Base-by-base conservation (phyloP, 1,140 invertebrate species). In the Nasonia longicornis region DNA sequence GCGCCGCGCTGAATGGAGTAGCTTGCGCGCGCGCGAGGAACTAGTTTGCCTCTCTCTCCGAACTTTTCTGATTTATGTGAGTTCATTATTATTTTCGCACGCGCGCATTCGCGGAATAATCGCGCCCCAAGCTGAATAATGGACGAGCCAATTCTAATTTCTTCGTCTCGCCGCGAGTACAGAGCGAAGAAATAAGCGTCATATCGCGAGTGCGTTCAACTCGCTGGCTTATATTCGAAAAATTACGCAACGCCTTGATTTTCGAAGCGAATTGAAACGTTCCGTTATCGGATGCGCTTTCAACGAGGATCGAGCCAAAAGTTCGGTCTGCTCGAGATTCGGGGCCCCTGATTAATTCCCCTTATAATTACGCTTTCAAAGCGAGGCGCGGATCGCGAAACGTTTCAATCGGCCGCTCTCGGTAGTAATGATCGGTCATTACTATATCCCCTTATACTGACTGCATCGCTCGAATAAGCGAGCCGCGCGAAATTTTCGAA, bases 41-140 rank as follows among this genome's bases (percentile, higher is more conserved):
- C 88, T 88, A 89, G 87, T 89, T 89, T 83, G 80, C 83, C 84
- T 42, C 10, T 7, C 38, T 42, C 8, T 81, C 86, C 52, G 35
- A 89, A 88, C 88, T 90, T 90, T 88, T 84, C 83, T 89, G 87
- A 90, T 90, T 90, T 90, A 90, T 87, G 85, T 69, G 86, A 89
- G 86, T 90, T 89, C 87, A 89, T 90, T 89, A 90, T 89, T 89
- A 89, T 90, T 89, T 90, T 89, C 87, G 82, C 87, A 81, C 31
- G 31, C 85, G 3, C 84, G 58, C 76, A 66, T 77, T 77, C 63
- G 67, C 83, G 83, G 85, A 87, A 89, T 86, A 89, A 88, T 89
- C 87, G 85, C 74, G 81, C 83, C 11, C 82, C 16, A 73, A 29
- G 58, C 20, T 67, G 76, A 82, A 75, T 79, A 79, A 79, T 76